Percentiles rank a stretch among this genome's conserved stretches.
These are phyloP conservation scores for Bryconaethiops microstoma DNA, from an alignment of 2,797 vertebrate species.

Conservation along the genomic window DNA sequence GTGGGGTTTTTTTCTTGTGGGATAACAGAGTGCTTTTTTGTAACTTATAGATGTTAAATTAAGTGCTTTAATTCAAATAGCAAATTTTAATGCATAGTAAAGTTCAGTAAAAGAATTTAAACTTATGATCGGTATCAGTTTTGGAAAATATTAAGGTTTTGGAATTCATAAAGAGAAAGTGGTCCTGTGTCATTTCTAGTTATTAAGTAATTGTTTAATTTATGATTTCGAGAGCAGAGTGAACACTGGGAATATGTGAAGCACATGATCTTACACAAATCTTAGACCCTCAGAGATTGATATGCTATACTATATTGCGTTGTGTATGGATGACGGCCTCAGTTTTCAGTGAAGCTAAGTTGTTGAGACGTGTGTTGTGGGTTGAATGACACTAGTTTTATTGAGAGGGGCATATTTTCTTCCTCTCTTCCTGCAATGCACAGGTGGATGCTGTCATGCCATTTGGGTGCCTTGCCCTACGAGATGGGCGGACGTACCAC, in stretches of 20 bases:
- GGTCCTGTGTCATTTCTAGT: not conserved
- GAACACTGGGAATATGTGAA: not conserved
- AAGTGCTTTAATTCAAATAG: not conserved
- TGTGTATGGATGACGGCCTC: slow-evolving; percentile 22
- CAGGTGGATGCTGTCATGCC: slow-evolving; percentile 86
- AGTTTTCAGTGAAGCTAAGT: slow-evolving; percentile 26
- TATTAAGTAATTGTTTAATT: not conserved
- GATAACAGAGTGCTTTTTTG: not conserved
- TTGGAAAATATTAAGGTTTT: not conserved
- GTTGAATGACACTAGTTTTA: slow-evolving; percentile 46
- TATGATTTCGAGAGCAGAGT: not conserved
- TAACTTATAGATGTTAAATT: not conserved
- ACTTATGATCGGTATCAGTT: not conserved
- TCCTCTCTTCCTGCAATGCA: slow-evolving; percentile 44
- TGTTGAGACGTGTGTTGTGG: slow-evolving; percentile 34
- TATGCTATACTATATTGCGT: not conserved
- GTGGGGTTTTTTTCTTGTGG: no score
- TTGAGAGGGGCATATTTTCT: slow-evolving; percentile 40
- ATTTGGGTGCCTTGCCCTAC: slow-evolving; percentile 88
- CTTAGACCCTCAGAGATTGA: not conserved
- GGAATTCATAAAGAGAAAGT: not conserved
- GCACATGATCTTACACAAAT: slow-evolving; percentile 2
- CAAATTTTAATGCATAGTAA: not conserved
- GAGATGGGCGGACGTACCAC: slow-evolving; percentile 82
- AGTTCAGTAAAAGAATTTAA: not conserved